Conservation (phyloP, 2,797 vertebrate species). For the Luscinia luscinia region DNA sequence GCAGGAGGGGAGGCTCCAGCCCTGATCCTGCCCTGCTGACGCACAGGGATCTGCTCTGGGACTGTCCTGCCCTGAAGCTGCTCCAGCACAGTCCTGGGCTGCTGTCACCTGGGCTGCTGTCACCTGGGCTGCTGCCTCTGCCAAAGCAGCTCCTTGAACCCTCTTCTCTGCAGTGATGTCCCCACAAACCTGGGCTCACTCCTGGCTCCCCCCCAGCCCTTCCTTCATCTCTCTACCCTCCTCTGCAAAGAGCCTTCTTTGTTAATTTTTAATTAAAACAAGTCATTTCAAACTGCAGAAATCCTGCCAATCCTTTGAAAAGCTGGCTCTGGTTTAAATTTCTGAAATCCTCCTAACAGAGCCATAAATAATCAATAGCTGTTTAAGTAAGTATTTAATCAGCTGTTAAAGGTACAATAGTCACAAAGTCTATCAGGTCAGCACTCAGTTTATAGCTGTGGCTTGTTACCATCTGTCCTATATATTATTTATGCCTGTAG, state of each 20-base stretch:
- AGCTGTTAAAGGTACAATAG: slow-evolving; percentile 17
- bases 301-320: slow-evolving; percentile 29
- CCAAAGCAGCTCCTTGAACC: not conserved
- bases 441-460: not conserved
- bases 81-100: not conserved
- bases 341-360: not conserved
- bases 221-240: not conserved
- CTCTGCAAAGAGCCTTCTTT: not conserved
- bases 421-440: slow-evolving; percentile 19
- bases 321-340: not conserved
- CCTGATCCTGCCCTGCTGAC: not conserved
- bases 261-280: slow-evolving; percentile 24
- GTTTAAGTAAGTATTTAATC: slow-evolving; percentile 46
- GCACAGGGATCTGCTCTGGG: not conserved
- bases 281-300: not conserved
- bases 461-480: not conserved
- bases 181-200: not conserved
- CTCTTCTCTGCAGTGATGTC: not conserved
- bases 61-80: not conserved
- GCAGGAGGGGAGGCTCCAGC: not conserved
- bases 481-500: not conserved
- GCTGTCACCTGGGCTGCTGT: rapidly evolving
- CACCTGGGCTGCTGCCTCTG: not conserved
- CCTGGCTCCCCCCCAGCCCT: not conserved
- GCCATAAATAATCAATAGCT: slow-evolving; percentile 46